Evolutionary conservation across 2,888 invertebrate genomes (phyloP), one percentile per base, ranked within the genome.

Genomic region (Leptopterna dolabrata): DNA sequence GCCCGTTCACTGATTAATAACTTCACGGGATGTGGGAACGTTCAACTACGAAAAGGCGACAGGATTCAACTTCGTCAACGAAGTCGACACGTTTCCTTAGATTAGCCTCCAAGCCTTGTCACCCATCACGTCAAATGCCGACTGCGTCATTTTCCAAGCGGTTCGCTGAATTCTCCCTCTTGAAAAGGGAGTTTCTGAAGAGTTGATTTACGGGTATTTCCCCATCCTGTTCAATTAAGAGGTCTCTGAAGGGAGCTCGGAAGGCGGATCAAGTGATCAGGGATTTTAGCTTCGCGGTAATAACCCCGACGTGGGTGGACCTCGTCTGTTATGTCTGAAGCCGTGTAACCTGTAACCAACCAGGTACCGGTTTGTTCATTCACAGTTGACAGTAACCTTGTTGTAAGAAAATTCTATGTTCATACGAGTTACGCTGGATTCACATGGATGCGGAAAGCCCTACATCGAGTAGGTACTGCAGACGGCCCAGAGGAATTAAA

Each of bases 141-240:
- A 7, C 36, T 4, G 36, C 36, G 47, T 16, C 3, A 47, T 47
- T 47, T 47, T 47, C 47, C 47, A 13, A 47, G 47, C 47, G 16
- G 47, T 4, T 47, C 47, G 13, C 47, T 47, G 47, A 16, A 16
- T 47, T 16, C 16, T 16, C 47, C 13, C 47, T 13, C 47, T 47
- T 47, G 47, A 47, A 47, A 47, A 47, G 7, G 47, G 47, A 47
- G 70, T 24, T 70, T 19, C n/a, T 36, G 30, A 73, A 73, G 73
- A 73, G 73, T 3, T 73, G 73, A 73, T 36, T 73, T 73, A 73
- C 73, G 73, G 36, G 73, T 16, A 73, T 73, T 73, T 73, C 7
- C 73, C 73, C 73, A 29, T 73, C 30, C 29, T 73, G 29, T 73
- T 73, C 73, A 73, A 73, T 73, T 73, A 29, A 73, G 73, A 16